phyloP scores from a whole-genome alignment of 2,888 invertebrate species.

The Coecobrya sp. region DNA sequence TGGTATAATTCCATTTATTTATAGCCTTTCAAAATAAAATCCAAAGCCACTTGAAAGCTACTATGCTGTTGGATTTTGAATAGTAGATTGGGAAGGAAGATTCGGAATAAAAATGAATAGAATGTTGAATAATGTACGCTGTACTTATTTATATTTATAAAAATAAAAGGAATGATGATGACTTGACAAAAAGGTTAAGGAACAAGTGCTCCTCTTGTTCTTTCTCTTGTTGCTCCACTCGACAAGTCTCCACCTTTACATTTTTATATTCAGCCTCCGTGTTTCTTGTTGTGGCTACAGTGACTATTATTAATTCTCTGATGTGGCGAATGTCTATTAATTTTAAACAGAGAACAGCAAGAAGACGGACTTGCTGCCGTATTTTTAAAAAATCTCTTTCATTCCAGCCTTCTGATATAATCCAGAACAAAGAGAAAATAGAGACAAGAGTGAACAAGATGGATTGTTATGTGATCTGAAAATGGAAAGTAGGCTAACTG shows the following conservation, averaged over 20 bases:
- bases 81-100: slow-evolving; percentile 46
- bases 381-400: slow-evolving; percentile 24
- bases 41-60: neutral
- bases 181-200: slow-evolving; percentile 78
- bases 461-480: slow-evolving; percentile 77
- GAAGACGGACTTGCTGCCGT: neutral
- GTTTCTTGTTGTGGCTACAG: slow-evolving; percentile 31
- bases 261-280: slow-evolving; percentile 24
- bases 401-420: slow-evolving; percentile 22
- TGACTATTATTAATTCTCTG: slow-evolving; percentile 64
- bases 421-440: slow-evolving; percentile 56
- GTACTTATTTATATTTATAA: slow-evolving; percentile 52
- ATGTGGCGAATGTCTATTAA: slow-evolving; percentile 65
- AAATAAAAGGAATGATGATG: slow-evolving; percentile 66
- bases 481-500: slow-evolving; percentile 82
- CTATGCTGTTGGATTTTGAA: slow-evolving; percentile 31
- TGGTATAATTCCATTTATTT: slow-evolving; percentile 43
- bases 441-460: slow-evolving; percentile 70
- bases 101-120: slow-evolving; percentile 18
- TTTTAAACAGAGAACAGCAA: slow-evolving; percentile 44
- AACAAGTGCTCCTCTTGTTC: slow-evolving; percentile 82
- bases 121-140: slow-evolving; percentile 6
- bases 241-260: slow-evolving; percentile 56
- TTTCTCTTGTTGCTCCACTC: slow-evolving; percentile 53
- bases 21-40: slow-evolving; percentile 37